These are phyloP conservation scores for Tapirus terrestris DNA, from an alignment of 2,113 vertebrate genomes.

Conservation along the genomic window DNA sequence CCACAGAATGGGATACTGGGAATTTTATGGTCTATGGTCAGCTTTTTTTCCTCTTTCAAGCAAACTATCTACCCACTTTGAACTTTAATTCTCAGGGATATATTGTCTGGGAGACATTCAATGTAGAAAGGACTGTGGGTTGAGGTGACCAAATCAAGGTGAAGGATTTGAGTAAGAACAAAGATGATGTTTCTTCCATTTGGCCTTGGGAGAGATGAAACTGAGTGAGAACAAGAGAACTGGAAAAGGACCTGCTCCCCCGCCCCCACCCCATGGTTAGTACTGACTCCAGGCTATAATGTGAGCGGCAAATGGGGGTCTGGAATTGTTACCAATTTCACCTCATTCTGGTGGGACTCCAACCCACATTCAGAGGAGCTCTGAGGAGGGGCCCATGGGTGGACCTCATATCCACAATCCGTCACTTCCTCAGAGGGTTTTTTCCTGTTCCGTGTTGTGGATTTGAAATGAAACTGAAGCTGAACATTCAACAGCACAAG, in stretches of 20 bases:
- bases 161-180: neutral
- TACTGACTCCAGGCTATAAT: neutral
- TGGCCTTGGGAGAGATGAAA: neutral
- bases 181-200: neutral
- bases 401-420: too few relatives aligned
- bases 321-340: too few relatives aligned
- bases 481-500: too few relatives aligned
- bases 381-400: too few relatives aligned
- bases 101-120: constrained; percentile 4
- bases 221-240: neutral
- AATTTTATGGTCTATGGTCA: neutral
- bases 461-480: too few relatives aligned
- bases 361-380: too few relatives aligned
- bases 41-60: neutral
- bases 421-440: too few relatives aligned
- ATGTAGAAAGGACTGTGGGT: neutral
- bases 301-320: neutral
- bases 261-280: neutral
- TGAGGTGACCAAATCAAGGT: neutral
- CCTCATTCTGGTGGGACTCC: too few relatives aligned
- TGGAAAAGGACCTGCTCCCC: neutral
- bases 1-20: neutral
- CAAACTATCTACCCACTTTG: neutral
- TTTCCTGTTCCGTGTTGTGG: too few relatives aligned
- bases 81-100: neutral